Percentiles rank a stretch among this genome's conserved stretches.
Evolutionary conservation across 1,140 invertebrate species (phyloP).

Genomic region (Zaprionus taronus): DNA sequence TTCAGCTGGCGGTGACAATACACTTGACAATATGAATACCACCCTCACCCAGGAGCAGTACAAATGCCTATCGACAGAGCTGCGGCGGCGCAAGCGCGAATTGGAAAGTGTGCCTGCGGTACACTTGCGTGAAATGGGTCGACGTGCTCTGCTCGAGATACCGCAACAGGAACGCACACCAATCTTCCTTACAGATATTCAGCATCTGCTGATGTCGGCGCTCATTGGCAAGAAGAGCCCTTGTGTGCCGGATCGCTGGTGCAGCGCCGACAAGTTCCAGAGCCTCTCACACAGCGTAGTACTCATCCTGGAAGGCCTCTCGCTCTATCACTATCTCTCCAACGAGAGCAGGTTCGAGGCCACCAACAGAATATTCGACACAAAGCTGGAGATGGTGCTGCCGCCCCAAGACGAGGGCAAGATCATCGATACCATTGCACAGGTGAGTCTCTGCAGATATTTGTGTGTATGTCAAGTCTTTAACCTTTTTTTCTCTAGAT

Average conservation of each 20-base stretch:
- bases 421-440: slow-evolving; percentile 90
- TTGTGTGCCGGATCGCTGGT: slow-evolving; percentile 91
- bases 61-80: slow-evolving; percentile 85
- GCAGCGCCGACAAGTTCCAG: slow-evolving; percentile 89
- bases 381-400: slow-evolving; percentile 90
- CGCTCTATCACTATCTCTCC: slow-evolving; percentile 89
- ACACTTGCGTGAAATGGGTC: slow-evolving; percentile 87
- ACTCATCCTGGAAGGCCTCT: slow-evolving; percentile 91
- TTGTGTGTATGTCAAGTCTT: accelerated
- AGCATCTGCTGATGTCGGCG: slow-evolving; percentile 92
- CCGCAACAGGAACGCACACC: slow-evolving; percentile 88
- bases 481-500: slow-evolving; percentile 44
- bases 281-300: slow-evolving; percentile 89
- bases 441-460: slow-evolving; percentile 75
- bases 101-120: slow-evolving; percentile 86
- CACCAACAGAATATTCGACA: slow-evolving; percentile 86
- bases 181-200: slow-evolving; percentile 92
- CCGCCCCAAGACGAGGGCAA: slow-evolving; percentile 89
- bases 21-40: slow-evolving; percentile 22
- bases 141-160: slow-evolving; percentile 86
- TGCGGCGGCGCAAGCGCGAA: slow-evolving; percentile 86
- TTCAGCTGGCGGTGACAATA: slow-evolving; percentile 57
- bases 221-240: slow-evolving; percentile 89
- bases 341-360: slow-evolving; percentile 87
- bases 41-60: slow-evolving; percentile 85